phyloP scores from a whole-genome alignment of 2,888 invertebrate species.

The Plagiodera versicolora region DNA sequence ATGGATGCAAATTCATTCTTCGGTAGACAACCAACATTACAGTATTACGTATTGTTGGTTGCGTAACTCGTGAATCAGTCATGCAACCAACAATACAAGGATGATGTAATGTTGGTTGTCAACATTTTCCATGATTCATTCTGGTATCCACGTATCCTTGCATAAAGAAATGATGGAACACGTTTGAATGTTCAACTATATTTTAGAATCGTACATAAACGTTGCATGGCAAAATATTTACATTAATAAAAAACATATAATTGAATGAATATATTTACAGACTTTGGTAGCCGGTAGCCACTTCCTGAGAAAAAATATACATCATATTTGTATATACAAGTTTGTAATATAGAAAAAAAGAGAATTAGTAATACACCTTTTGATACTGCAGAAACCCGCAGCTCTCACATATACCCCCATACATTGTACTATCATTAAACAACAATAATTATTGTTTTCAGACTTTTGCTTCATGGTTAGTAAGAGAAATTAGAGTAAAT shows the following conservation, averaged over 20 bases:
- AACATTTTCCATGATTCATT: no score
- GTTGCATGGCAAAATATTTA: constrained; percentile 42
- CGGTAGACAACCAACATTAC: no score
- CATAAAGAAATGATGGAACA: background rate
- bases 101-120: no score
- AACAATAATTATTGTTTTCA: constrained; percentile 34
- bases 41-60: no score
- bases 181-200: constrained; percentile 18
- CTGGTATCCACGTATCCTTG: no score
- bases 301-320: constrained; percentile 40
- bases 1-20: no score
- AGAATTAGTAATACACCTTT: constrained; percentile 29
- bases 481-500: constrained; percentile 36
- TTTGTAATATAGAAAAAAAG: constrained; percentile 22
- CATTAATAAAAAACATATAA: constrained; percentile 43
- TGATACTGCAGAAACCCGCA: constrained; percentile 10
- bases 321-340: constrained; percentile 36
- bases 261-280: constrained; percentile 41
- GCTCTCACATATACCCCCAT: constrained; percentile 18
- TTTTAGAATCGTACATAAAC: constrained; percentile 33
- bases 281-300: constrained; percentile 44
- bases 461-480: constrained; percentile 37
- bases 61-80: no score
- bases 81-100: no score
- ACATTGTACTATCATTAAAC: constrained; percentile 38